Evolutionary conservation across 2,113 vertebrate genomes (phyloP).

Genomic region (Cololabis saira): DNA sequence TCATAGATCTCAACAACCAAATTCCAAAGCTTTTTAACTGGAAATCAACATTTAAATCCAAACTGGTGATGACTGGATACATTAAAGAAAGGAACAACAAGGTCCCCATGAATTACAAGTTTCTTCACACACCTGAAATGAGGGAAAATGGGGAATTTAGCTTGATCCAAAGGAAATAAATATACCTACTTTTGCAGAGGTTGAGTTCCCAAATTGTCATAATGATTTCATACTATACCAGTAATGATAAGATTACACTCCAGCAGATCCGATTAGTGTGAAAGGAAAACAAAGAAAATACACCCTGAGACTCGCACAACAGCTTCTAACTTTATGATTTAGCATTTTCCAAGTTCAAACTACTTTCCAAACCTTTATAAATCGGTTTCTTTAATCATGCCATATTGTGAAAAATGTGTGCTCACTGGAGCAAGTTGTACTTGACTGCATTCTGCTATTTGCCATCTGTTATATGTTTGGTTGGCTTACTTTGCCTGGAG

Average conservation of each 20-base stretch:
- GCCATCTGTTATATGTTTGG: conserved; percentile 62
- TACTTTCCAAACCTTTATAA: conserved; percentile 27
- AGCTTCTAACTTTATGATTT: conserved; percentile 20
- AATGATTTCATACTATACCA: neutral
- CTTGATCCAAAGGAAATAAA: neutral
- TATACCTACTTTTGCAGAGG: neutral
- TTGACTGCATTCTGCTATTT: conserved; percentile 51
- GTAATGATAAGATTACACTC: no score
- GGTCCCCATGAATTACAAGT: no score
- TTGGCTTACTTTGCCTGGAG: conserved; percentile 52
- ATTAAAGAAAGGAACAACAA: no score
- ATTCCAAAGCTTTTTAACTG: no score
- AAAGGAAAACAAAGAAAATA: neutral
- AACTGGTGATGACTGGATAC: no score
- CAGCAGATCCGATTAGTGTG: neutral
- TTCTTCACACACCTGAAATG: neutral
- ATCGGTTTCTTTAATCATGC: conserved; percentile 22
- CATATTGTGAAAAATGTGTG: conserved; percentile 46
- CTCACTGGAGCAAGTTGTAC: conserved; percentile 52
- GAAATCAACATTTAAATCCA: no score
- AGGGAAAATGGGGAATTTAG: neutral
- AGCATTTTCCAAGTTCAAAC: conserved; percentile 10
- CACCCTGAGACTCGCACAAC: neutral
- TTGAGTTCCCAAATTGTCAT: neutral
- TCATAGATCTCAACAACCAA: no score